phyloP scores from a whole-genome alignment of 37 sponge, comb jelly and placozoan genomes.

The Aplysina aerophoba region DNA sequence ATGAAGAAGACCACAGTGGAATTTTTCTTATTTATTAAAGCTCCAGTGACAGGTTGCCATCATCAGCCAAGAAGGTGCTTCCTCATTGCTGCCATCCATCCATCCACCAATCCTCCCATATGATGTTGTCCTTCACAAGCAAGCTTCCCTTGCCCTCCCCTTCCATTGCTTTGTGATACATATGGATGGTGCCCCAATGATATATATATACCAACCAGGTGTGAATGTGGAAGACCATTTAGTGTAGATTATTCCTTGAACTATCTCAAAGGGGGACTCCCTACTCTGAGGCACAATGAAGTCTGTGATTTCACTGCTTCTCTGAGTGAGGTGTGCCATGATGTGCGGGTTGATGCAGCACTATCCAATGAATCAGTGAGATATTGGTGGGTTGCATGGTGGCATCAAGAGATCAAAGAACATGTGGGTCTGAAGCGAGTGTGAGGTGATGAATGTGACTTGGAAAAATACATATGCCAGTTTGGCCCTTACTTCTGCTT shows the following conservation, averaged over 20 bases:
- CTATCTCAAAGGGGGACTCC: conserved; percentile 28
- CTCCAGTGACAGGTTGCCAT: conserved; percentile 15
- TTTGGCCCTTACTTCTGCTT: too few species aligned
- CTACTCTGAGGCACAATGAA: neutral
- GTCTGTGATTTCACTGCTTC: conserved; percentile 13
- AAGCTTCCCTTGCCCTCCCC: neutral
- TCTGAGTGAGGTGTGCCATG: conserved; percentile 9
- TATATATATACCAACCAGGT: neutral
- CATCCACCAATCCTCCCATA: neutral
- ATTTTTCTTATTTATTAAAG: neutral
- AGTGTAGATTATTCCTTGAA: neutral
- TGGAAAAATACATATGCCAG: too few species aligned
- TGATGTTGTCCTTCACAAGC: conserved; percentile 7
- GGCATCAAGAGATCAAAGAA: too few species aligned
- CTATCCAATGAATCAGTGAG: too few species aligned
- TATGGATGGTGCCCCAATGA: conserved; percentile 1
- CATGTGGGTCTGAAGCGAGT: too few species aligned
- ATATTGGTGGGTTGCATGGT: too few species aligned
- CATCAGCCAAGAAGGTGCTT: conserved; percentile 21
- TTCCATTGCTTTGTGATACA: neutral
- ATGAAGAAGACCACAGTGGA: neutral
- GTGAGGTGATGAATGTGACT: too few species aligned
- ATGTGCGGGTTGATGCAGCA: neutral
- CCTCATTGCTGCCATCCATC: neutral
- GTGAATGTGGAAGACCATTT: neutral